phyloP scores from a whole-genome alignment of 2,888 invertebrate species.

The Latrodectus hesperus region DNA sequence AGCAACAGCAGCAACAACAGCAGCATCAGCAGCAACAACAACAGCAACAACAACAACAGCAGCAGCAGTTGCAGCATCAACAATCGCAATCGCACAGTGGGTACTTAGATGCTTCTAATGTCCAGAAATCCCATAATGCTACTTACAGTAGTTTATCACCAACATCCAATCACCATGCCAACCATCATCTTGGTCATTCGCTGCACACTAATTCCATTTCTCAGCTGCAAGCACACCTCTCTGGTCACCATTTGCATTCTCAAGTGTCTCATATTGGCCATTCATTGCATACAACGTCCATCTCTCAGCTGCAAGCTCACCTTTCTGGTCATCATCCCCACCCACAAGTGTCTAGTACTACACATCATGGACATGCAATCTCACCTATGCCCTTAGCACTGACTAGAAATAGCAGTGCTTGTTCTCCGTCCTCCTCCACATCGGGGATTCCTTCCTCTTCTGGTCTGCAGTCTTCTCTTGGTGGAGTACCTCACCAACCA shows the following conservation, averaged over 20 bases:
- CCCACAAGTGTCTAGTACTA: conserved; percentile 59
- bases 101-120: conserved; percentile 47
- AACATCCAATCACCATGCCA: conserved; percentile 47
- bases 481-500: conserved; percentile 55
- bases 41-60: conserved; percentile 38
- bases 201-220: conserved; percentile 59
- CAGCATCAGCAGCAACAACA: conserved; percentile 46
- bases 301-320: conserved; percentile 67
- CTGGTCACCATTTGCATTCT: conserved; percentile 60
- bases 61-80: conserved; percentile 42
- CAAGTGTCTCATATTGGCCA: conserved; percentile 50
- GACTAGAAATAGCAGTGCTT: conserved; percentile 53
- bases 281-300: conserved; percentile 45
- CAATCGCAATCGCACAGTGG: conserved; percentile 50
- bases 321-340: conserved; percentile 68
- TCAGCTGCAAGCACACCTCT: conserved; percentile 67
- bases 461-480: conserved; percentile 56
- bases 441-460: conserved; percentile 43
- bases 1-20: conserved; percentile 66
- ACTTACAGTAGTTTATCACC: conserved; percentile 57
- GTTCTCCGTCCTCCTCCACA: conserved; percentile 56
- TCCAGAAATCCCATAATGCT: conserved; percentile 56
- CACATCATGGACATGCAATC: conserved; percentile 1
- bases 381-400: conserved; percentile 61
- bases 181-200: conserved; percentile 55